These are phyloP conservation scores for Caretta caretta DNA, from an alignment of 2,113 vertebrate genomes.

Conservation along the genomic window DNA sequence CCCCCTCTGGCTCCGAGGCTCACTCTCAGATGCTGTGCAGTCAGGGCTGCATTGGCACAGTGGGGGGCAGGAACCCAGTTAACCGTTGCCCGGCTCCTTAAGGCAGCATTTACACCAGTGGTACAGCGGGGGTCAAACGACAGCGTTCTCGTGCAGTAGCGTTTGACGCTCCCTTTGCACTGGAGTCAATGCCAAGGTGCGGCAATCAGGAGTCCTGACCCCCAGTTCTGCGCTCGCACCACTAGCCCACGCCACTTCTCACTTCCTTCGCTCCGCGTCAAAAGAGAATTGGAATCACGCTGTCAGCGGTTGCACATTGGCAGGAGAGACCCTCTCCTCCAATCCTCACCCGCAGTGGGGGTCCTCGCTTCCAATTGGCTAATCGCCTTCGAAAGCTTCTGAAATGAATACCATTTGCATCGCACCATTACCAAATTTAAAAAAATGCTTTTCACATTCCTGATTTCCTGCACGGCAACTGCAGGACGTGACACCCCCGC, in stretches of 20 bases:
- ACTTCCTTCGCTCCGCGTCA: neutral
- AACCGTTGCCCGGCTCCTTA: neutral
- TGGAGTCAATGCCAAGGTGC: neutral
- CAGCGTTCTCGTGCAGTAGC: neutral
- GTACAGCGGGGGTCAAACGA: neutral
- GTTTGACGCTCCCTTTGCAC: neutral
- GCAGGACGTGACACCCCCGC: too few species aligned
- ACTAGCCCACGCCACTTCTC: accelerated
- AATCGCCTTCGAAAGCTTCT: neutral
- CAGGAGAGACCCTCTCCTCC: neutral
- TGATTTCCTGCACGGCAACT: neutral
- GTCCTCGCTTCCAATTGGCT: accelerated
- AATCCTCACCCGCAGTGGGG: accelerated
- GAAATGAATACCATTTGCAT: neutral
- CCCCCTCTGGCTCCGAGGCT: neutral
- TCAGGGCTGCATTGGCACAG: neutral
- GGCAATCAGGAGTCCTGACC: neutral
- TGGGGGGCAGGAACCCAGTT: neutral
- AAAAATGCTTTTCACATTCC: neutral
- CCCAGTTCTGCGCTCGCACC: accelerated
- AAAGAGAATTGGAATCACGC: neutral
- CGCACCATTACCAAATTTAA: neutral
- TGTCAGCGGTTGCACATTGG: accelerated
- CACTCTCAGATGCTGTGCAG: neutral
- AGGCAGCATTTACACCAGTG: neutral